phyloP scores from a whole-genome alignment of 2,888 invertebrate genomes.

The Zygogramma bicolorata region DNA sequence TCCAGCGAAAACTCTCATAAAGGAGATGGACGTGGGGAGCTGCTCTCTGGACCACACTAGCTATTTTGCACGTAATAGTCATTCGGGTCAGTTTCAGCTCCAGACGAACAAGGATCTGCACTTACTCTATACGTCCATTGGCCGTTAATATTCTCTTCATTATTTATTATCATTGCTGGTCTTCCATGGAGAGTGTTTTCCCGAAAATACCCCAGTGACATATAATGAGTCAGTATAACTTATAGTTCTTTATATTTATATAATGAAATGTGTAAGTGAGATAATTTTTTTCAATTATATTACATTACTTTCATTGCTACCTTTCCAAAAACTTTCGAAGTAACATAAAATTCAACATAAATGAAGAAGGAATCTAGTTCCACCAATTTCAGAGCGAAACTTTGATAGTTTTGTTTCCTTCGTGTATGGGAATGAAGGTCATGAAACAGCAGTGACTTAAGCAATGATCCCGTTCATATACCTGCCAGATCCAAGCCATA shows the following conservation, averaged over 20 bases:
- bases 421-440: too few relatives aligned
- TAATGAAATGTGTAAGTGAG: too few relatives aligned
- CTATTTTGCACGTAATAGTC: constrained; percentile 54
- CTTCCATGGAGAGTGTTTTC: neutral
- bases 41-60: too few relatives aligned
- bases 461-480: neutral
- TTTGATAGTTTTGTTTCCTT: too few relatives aligned
- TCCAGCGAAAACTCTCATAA: neutral
- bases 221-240: neutral
- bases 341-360: too few relatives aligned
- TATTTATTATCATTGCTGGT: constrained; percentile 44
- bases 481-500: neutral
- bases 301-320: too few relatives aligned
- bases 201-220: neutral
- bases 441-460: neutral
- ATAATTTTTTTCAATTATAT: too few relatives aligned
- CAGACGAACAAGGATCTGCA: constrained; percentile 57
- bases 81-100: constrained; percentile 48
- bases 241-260: neutral
- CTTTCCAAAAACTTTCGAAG: too few relatives aligned
- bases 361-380: too few relatives aligned
- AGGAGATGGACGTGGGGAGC: neutral
- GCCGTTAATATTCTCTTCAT: constrained; percentile 56
- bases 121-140: constrained; percentile 56
- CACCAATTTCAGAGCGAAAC: too few relatives aligned